phyloP scores from a whole-genome alignment of 2,113 vertebrate genomes.

The Agapornis roseicollis region DNA sequence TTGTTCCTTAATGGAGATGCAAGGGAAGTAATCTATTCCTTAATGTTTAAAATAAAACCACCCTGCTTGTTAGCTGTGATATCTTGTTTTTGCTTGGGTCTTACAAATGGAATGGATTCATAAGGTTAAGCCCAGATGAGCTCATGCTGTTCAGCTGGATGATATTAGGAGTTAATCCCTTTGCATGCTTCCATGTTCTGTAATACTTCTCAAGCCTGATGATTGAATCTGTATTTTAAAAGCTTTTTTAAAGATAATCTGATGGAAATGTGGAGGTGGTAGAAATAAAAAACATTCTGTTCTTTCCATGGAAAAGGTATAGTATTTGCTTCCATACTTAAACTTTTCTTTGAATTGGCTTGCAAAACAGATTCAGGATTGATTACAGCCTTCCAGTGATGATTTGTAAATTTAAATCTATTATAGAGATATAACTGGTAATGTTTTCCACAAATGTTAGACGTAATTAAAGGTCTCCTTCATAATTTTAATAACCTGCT shows the following conservation, averaged over 20 bases:
- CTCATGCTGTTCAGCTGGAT: conserved; percentile 51
- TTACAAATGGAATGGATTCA: conserved; percentile 34
- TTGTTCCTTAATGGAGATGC: background rate
- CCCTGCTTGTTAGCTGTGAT: background rate
- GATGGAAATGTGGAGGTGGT: background rate
- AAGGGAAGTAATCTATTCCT: background rate
- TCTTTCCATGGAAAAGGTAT: background rate
- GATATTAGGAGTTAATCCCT: conserved; percentile 67
- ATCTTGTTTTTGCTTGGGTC: conserved; percentile 6
- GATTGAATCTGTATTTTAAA: conserved; percentile 57
- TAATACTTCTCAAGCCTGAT: conserved; percentile 52
- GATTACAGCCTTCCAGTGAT: background rate
- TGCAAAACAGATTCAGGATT: background rate
- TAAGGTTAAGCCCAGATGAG: conserved; percentile 60
- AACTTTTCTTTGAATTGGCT: background rate
- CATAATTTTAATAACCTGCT: background rate
- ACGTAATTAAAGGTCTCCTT: background rate
- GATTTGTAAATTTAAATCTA: background rate
- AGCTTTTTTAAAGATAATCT: conserved; percentile 52
- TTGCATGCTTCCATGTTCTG: background rate
- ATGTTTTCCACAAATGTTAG: background rate
- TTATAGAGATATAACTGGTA: background rate
- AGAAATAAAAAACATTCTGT: background rate
- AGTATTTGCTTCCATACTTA: background rate
- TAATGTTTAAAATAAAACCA: background rate